Base-by-base conservation (phyloP, 2,888 invertebrate genomes). In the Synergus laeviventris region DNA sequence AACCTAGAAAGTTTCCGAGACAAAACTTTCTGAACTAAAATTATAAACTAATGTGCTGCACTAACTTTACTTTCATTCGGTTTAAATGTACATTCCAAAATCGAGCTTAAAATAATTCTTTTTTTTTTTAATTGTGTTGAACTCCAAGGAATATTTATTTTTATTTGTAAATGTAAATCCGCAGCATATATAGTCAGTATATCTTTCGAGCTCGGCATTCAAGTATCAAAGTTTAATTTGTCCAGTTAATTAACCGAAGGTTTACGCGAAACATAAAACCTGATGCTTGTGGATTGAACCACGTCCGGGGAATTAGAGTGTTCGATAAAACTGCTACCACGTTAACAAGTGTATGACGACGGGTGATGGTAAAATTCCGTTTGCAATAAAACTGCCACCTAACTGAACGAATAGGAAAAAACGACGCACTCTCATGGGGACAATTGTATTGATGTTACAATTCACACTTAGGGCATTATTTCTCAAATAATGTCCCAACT, bases 281-380 rank as follows among this genome's bases (percentile, higher is more conserved):
- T 49, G 70, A 66, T 70, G 70, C 70, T 70, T 49, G 45, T n/a
- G 70, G 70, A 70, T 70, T 49, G 70, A 70, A 70, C 70, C 49
- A 70, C 70, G 70, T 70, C 70, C 70, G 70, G 70, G 70, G 70
- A 70, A 70, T 70, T 70, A 70, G 45, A 45, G 49, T 70, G 42
- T 49, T 70, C 49, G 49, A 70, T 70, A 70, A 70, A 70, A 70
- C 31, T 70, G 73, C 64, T 76, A 73, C 62, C 74, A 73, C 76
- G 78, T 78, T 79, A 78, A 78, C 78, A 78, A 79, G 64, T 76
- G 73, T 78, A 76, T 78, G 74, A 78, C 79, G 64, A 60, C 73
- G 75, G 74, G 76, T 78, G 74, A 76, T 76, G 76, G 76, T 78
- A 66, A 78, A 79, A 79, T 76, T 76, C 73, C 66, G 62, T 36